Evolutionary conservation across 2,888 invertebrate species (phyloP), one percentile per base, ranked within the genome.

Genomic region (Podotricha telesiphe): DNA sequence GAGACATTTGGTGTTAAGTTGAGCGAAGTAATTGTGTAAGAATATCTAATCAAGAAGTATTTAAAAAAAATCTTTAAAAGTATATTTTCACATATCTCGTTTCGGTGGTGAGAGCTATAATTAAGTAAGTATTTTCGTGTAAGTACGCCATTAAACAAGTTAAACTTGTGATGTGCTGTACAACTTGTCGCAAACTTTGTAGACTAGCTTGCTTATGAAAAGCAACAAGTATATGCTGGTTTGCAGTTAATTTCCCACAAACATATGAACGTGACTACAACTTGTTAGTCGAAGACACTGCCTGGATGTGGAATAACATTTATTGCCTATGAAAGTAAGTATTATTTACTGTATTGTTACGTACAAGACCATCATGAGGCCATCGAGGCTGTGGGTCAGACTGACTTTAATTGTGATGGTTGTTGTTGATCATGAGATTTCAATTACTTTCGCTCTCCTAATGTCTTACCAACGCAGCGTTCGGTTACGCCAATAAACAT

Each of bases 181-280:
- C 19, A 48, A 62, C 2, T 48, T 75, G 76, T 76, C 37, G 79
- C 82, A 80, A 80, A 79, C 73, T 67, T 78, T 78, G 76, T 80
- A 79, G 78, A 79, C 80, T 75, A 67, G 40, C 48, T 55, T 72
- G 77, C 72, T 73, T 75, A 79, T 15, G 40, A 69, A 59, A 75
- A 77, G 76, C 79, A 78, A 61, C 65, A 75, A 78, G 79, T 78
- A 80, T 81, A 82, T 80, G 78, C 78, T 78, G 79, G 83, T 55
- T 75, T 76, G 74, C 75, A 45, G 20, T 77, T 82, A 69, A 74
- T 86, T 62, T 88, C 64, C 88, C 88, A 89, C 88, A 87, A 88
- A 87, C 87, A 87, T 85, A 83, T 88, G 88, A 90, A 91, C 87
- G 86, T 82, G 82, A 86, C 82, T 74, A 73, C 82, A 79, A 83